Percentiles rank a stretch among this genome's conserved stretches.
phyloP scores from a whole-genome alignment of 2,797 vertebrate species.

The Cryptoprocta ferox region DNA sequence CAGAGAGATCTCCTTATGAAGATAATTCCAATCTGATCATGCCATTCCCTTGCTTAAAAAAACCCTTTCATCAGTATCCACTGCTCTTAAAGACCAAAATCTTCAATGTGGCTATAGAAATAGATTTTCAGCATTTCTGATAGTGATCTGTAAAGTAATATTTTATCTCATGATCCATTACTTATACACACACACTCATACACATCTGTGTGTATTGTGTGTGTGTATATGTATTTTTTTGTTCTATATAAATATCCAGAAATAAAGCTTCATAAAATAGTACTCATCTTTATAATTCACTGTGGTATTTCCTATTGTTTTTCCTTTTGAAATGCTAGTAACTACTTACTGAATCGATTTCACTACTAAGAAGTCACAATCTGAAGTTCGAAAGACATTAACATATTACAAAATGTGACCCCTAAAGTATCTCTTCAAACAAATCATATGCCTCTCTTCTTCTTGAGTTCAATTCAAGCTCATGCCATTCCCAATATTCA shows the following conservation, averaged over 20 bases:
- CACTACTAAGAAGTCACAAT: neutral
- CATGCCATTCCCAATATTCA: neutral
- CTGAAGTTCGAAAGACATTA: conserved; percentile 5
- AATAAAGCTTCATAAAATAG: neutral
- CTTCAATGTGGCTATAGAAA: neutral
- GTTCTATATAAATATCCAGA: neutral
- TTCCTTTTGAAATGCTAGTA: neutral
- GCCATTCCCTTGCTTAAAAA: neutral
- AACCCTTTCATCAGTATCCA: neutral
- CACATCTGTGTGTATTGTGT: neutral
- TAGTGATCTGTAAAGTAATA: neutral
- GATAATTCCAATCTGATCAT: neutral
- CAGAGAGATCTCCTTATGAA: neutral
- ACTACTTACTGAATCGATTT: neutral
- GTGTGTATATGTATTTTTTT: neutral
- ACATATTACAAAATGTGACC: neutral
- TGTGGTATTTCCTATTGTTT: neutral
- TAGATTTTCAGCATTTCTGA: neutral
- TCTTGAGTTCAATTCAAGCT: neutral
- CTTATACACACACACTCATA: neutral
- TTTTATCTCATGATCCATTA: neutral
- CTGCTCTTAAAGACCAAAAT: neutral
- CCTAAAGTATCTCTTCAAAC: neutral
- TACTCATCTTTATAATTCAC: neutral
- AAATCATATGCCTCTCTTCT: neutral